Evolutionary conservation across 2,113 vertebrate genomes (phyloP).

Genomic region (Pterocles orientalis): DNA sequence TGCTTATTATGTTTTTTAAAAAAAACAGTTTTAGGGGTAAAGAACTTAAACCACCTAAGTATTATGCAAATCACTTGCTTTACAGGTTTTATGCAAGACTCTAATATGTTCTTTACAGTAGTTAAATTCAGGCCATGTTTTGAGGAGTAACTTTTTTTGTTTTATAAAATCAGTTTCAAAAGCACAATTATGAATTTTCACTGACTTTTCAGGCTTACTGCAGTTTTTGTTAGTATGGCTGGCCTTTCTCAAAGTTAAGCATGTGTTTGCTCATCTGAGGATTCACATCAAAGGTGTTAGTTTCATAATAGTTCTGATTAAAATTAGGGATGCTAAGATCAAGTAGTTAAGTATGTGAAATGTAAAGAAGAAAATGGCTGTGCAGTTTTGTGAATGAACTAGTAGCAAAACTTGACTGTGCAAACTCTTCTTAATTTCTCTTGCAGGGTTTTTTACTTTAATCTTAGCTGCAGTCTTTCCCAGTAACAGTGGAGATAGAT

Average conservation of each 20-base stretch:
- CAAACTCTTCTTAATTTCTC: constrained; percentile 3
- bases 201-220: background rate
- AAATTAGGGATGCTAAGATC: background rate
- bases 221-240: background rate
- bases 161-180: background rate
- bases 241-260: background rate
- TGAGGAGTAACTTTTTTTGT: background rate
- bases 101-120: background rate
- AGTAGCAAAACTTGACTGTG: background rate
- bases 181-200: background rate
- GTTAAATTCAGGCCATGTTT: background rate
- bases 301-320: background rate
- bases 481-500: constrained; percentile 95
- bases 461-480: constrained; percentile 94
- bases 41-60: background rate
- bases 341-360: background rate
- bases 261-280: background rate
- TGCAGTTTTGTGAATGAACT: background rate
- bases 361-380: background rate
- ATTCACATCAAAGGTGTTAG: background rate
- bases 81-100: background rate
- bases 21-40: background rate
- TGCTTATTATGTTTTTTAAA: constrained; percentile 16
- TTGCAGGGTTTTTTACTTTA: constrained; percentile 91
- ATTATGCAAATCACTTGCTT: background rate